Percentiles rank a stretch among this genome's conserved stretches.
Conservation (phyloP, 2,797 vertebrate genomes). For the Octomys mimax region DNA sequence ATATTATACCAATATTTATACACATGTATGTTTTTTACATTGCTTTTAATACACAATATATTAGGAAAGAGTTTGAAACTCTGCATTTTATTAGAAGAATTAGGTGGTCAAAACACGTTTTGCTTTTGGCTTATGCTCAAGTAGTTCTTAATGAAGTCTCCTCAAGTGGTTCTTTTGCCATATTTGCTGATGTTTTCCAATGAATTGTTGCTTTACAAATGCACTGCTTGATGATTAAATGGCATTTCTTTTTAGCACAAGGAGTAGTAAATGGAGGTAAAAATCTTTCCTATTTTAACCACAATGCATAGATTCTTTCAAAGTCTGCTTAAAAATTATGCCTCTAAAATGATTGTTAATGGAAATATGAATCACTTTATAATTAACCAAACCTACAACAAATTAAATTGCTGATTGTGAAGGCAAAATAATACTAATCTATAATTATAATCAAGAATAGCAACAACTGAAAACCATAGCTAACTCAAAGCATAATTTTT, state of each 20-base stretch:
- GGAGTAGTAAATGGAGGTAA: conserved; percentile 2
- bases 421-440: conserved; percentile 80
- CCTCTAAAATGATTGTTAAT: conserved; percentile 71
- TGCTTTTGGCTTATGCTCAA: background rate
- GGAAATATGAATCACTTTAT: conserved; percentile 76
- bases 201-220: background rate
- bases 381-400: conserved; percentile 82
- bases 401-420: conserved; percentile 80
- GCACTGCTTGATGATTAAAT: conserved; percentile 1
- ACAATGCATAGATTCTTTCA: conserved; percentile 28
- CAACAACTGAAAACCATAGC: conserved; percentile 72
- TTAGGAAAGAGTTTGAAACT: background rate
- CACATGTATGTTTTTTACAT: background rate
- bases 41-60: background rate
- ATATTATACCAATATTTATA: background rate
- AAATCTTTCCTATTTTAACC: conserved; percentile 63
- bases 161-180: background rate
- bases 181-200: background rate
- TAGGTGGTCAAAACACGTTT: background rate
- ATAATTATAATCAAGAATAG: conserved; percentile 82
- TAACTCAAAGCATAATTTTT: conserved; percentile 46
- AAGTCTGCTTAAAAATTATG: conserved; percentile 46
- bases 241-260: conserved; percentile 45
- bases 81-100: background rate
- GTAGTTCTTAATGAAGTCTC: background rate